phyloP scores from a whole-genome alignment of 2,797 vertebrate species.

The Pterois miles region DNA sequence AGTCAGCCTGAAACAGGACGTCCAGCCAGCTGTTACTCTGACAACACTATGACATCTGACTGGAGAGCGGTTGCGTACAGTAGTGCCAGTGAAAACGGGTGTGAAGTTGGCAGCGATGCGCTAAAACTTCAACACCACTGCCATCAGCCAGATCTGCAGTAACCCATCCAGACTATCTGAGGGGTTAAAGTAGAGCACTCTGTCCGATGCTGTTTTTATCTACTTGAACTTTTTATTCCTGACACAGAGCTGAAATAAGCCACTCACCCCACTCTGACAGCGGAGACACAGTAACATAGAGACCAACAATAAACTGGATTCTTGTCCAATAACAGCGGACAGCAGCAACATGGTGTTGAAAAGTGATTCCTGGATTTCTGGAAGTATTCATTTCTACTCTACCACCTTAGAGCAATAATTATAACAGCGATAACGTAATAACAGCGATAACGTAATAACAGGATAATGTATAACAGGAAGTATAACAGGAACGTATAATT shows the following conservation, averaged over 20 bases:
- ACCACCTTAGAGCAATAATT: background rate
- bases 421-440: no score
- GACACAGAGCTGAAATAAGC: conserved; percentile 28
- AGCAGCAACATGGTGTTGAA: conserved; percentile 31
- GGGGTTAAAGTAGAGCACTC: conserved; percentile 8
- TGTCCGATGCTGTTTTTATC: conserved; percentile 35
- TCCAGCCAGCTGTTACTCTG: conserved; percentile 70
- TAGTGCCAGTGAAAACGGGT: conserved; percentile 12
- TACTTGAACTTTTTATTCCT: conserved; percentile 42
- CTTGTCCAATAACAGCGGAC: background rate
- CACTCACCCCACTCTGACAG: conserved; percentile 24
- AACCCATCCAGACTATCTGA: background rate
- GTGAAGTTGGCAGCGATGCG: conserved; percentile 22
- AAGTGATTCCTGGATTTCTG: conserved; percentile 15
- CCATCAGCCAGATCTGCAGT: conserved; percentile 5
- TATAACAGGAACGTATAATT: no score
- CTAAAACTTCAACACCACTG: background rate
- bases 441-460: no score
- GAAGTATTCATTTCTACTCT: background rate
- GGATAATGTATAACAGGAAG: no score
- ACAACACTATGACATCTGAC: conserved; percentile 48
- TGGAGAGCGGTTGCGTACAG: conserved; percentile 2
- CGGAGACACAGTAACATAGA: conserved; percentile 17
- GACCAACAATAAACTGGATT: background rate
- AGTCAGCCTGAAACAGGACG: conserved; percentile 68